Percentiles rank a stretch among this genome's conserved stretches.
Evolutionary conservation across 2,113 vertebrate genomes (phyloP).

Genomic region (Solenodon paradoxus): DNA sequence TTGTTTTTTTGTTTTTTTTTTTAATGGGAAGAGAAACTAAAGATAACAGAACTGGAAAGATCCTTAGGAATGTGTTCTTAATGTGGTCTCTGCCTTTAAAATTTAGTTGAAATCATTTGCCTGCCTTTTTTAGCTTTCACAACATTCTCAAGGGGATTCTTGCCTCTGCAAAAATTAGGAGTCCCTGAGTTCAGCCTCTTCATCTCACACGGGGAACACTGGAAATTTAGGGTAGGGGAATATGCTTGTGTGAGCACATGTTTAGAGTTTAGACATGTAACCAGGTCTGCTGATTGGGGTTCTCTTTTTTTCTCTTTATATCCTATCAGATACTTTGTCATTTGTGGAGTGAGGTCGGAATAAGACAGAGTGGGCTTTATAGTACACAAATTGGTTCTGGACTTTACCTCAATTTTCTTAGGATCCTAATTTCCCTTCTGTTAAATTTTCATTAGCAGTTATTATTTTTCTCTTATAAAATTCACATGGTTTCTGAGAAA

Average conservation of each 20-base stretch:
- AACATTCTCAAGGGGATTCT: not conserved
- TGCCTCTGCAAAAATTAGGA: not conserved
- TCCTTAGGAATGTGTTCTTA: not conserved
- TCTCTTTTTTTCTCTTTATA: not conserved
- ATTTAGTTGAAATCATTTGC: not conserved
- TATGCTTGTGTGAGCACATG: not conserved
- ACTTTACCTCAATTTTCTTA: not conserved
- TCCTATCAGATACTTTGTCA: not conserved
- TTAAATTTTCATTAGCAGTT: not conserved
- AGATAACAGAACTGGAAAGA: slow-evolving; percentile 10
- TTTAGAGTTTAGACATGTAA: not conserved
- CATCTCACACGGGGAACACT: not conserved
- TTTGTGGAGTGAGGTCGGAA: not conserved
- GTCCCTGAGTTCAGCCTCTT: not conserved
- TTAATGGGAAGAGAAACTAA: not conserved
- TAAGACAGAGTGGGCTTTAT: not conserved
- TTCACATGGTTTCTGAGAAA: not conserved
- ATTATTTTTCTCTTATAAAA: not conserved
- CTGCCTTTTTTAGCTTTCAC: slow-evolving; percentile 19
- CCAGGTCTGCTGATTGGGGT: not conserved
- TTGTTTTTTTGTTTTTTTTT: not conserved
- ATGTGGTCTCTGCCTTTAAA: not conserved
- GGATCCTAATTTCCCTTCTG: not conserved
- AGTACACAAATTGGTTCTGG: not conserved
- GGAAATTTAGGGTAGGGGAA: not conserved